Evolutionary conservation across 2,113 vertebrate species (phyloP).

Genomic region (Pogonocichla stellata): DNA sequence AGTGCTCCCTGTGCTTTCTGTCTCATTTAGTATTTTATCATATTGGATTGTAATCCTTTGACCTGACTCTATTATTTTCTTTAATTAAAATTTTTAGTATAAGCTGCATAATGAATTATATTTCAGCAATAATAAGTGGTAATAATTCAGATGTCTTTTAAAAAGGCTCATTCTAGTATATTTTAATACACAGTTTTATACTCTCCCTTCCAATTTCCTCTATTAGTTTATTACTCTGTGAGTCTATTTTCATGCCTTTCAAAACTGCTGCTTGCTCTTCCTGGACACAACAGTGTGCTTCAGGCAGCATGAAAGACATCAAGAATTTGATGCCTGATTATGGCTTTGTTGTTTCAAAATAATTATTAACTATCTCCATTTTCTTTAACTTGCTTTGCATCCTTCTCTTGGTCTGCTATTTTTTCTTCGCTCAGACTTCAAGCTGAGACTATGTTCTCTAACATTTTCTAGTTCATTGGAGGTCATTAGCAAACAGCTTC

Average conservation of each 20-base stretch:
- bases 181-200: not conserved
- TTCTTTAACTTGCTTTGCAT: not conserved
- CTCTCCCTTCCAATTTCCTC: not conserved
- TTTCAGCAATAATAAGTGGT: not conserved
- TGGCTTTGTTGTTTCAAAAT: not conserved
- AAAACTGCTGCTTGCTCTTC: not conserved
- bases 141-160: not conserved
- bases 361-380: not conserved
- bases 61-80: not conserved
- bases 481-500: conserved; percentile 41
- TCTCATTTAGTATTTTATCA: not conserved
- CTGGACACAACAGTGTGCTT: not conserved
- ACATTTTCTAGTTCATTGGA: conserved; percentile 21
- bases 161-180: not conserved
- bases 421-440: not conserved
- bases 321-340: not conserved
- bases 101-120: not conserved
- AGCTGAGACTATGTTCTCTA: not conserved
- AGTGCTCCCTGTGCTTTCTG: not conserved
- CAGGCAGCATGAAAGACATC: not conserved
- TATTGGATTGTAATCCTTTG: not conserved
- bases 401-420: not conserved
- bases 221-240: not conserved
- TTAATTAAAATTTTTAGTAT: not conserved
- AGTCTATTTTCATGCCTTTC: not conserved